A percentile compares a stretch with the other conserved stretches of the same genome.
Conservation (phyloP, 2,888 invertebrate genomes). For the Caenorhabditis sp. region DNA sequence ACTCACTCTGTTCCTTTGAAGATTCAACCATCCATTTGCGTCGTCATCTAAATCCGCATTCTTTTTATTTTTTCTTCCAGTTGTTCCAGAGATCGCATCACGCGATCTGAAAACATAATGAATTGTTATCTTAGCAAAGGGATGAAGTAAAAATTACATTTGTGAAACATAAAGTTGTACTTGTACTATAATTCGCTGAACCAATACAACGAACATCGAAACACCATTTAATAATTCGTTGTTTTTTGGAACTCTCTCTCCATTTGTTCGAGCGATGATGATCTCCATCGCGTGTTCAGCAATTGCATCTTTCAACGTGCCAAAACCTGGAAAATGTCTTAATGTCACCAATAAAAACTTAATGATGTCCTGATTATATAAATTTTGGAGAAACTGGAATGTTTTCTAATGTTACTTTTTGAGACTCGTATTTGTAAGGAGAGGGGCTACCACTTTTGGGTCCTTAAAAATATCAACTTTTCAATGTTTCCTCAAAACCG, state of each 20-base stretch:
- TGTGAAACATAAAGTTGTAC: slow-evolving; percentile 15
- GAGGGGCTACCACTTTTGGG: too few relatives aligned
- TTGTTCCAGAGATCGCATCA: background rate
- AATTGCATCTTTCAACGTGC: slow-evolving; percentile 4
- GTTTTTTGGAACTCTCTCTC: background rate
- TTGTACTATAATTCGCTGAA: slow-evolving; percentile 15
- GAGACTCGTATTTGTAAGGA: too few relatives aligned
- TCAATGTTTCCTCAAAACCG: too few relatives aligned
- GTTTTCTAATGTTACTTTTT: too few relatives aligned
- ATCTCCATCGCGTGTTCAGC: background rate
- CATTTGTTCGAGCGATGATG: slow-evolving; percentile 3
- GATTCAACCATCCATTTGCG: slow-evolving; percentile 19
- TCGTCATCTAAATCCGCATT: slow-evolving; percentile 23
- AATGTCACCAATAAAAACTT: too few relatives aligned
- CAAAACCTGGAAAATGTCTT: slow-evolving; percentile 1
- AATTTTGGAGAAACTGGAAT: too few relatives aligned
- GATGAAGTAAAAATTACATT: background rate
- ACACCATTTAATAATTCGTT: slow-evolving; percentile 8
- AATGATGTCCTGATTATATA: too few relatives aligned
- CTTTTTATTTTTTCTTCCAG: slow-evolving; percentile 2
- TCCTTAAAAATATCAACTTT: too few relatives aligned
- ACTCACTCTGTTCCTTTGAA: slow-evolving; percentile 24
- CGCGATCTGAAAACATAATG: background rate
- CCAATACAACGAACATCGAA: slow-evolving; percentile 25
- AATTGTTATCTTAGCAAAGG: too few relatives aligned